Percentiles rank a stretch among this genome's conserved stretches.
Evolutionary conservation across 1,140 invertebrate species (phyloP).

Genomic region (Drosophila bocqueti): DNA sequence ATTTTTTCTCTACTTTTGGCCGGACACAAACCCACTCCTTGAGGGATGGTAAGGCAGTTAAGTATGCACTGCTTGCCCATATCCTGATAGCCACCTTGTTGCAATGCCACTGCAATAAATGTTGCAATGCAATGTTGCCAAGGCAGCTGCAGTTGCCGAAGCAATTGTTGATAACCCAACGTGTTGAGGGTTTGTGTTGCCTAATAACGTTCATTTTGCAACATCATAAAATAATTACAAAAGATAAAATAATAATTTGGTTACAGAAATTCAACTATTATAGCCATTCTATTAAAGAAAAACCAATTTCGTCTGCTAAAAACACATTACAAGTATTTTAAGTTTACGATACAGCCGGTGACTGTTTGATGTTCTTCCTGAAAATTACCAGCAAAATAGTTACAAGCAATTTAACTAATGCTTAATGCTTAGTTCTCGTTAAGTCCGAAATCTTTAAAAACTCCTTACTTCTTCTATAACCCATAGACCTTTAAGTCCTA

Average conservation of each 20-base stretch:
- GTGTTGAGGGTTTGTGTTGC: neutral
- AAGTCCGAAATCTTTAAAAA: no score
- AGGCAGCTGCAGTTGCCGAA: neutral
- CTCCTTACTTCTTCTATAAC: no score
- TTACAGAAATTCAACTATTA: no score
- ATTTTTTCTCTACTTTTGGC: neutral
- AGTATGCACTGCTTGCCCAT: slow-evolving; percentile 19
- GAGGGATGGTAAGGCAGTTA: slow-evolving; percentile 7
- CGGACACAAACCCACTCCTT: slow-evolving; percentile 34
- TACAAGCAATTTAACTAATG: no score
- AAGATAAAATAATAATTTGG: neutral
- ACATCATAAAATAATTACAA: neutral
- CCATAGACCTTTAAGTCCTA: neutral
- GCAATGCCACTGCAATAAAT: slow-evolving; percentile 22
- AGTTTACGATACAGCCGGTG: neutral
- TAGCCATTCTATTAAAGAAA: no score
- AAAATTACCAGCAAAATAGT: no score
- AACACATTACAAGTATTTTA: no score
- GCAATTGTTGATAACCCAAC: neutral
- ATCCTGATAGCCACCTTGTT: slow-evolving; percentile 25
- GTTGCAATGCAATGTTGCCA: slow-evolving; percentile 44
- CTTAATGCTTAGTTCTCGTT: no score
- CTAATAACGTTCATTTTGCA: neutral
- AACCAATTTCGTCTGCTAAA: neutral
- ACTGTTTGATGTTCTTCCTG: neutral